Percentiles rank a stretch among this genome's conserved stretches.
Evolutionary conservation across 2,888 invertebrate species (phyloP).

Genomic region (Cacoxenus indagator): DNA sequence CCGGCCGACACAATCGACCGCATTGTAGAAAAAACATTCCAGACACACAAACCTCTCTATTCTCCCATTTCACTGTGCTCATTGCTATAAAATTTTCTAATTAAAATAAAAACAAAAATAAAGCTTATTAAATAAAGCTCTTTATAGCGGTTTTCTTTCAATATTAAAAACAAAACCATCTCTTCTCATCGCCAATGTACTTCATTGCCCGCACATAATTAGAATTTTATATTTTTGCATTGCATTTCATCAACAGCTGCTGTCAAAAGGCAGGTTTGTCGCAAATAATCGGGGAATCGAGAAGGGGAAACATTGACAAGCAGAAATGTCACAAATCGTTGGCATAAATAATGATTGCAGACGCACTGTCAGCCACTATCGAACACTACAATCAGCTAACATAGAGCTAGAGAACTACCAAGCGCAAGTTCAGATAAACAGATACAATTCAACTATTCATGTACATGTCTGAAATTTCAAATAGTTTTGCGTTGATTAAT

Average conservation of each 20-base stretch:
- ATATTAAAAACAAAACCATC: neutral
- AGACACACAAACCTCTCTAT: too few species aligned
- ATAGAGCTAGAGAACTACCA: too few species aligned
- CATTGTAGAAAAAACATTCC: too few species aligned
- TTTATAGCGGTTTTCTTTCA: too few species aligned
- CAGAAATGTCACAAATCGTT: slow-evolving; percentile 20
- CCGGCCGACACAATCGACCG: too few species aligned
- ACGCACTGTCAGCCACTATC: neutral
- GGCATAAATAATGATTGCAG: slow-evolving; percentile 18
- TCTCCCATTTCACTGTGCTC: too few species aligned
- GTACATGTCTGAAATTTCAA: slow-evolving; percentile 20
- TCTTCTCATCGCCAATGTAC: slow-evolving; percentile 5
- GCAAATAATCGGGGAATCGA: neutral
- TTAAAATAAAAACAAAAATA: too few species aligned
- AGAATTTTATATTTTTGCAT: slow-evolving; percentile 2
- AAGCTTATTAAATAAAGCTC: too few species aligned
- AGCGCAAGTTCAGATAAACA: too few species aligned
- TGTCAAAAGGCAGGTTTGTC: neutral
- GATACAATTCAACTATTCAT: slow-evolving; percentile 6
- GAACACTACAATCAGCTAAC: too few species aligned
- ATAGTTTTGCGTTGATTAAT: slow-evolving; percentile 22
- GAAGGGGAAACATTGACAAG: slow-evolving; percentile 9
- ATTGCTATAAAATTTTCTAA: too few species aligned
- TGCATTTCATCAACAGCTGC: neutral
- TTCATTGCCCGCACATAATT: slow-evolving; percentile 13